Conservation (phyloP, 2,113 vertebrate species). For the Microtus richardsoni region DNA sequence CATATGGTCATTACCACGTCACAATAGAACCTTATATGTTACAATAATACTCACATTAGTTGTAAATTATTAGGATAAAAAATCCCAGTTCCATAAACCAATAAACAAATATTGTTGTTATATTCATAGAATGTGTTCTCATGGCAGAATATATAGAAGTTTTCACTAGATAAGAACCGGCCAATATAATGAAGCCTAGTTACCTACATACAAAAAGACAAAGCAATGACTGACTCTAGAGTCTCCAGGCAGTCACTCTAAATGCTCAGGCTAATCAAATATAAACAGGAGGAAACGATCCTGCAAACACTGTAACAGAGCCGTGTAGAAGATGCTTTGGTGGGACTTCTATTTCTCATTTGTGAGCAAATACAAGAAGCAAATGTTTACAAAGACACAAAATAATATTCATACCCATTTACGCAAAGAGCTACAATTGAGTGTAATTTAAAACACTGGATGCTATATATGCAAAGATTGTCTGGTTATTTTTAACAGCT, state of each 20-base stretch:
- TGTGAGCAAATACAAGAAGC: background rate
- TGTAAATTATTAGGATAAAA: conserved; percentile 14
- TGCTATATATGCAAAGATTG: background rate
- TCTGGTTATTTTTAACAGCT: background rate
- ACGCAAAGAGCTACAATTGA: background rate
- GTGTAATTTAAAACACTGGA: background rate
- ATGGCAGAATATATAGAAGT: background rate
- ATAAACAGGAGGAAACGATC: background rate
- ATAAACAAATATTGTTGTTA: conserved; percentile 37
- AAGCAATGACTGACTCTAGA: conserved; percentile 5
- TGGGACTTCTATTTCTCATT: background rate
- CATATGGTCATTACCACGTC: background rate
- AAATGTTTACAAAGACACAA: conserved; percentile 4
- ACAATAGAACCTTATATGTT: background rate
- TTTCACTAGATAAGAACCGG: conserved; percentile 5
- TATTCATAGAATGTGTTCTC: background rate
- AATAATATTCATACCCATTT: background rate
- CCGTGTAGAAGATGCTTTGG: background rate
- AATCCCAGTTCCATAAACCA: background rate
- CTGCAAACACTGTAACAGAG: background rate
- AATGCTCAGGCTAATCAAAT: background rate
- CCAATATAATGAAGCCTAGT: conserved; percentile 13
- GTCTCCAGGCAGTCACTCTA: background rate
- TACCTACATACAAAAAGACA: conserved; percentile 17
- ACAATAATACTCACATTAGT: background rate